Conservation (phyloP, 2,113 vertebrate species). For the Saimiri boliviensis region DNA sequence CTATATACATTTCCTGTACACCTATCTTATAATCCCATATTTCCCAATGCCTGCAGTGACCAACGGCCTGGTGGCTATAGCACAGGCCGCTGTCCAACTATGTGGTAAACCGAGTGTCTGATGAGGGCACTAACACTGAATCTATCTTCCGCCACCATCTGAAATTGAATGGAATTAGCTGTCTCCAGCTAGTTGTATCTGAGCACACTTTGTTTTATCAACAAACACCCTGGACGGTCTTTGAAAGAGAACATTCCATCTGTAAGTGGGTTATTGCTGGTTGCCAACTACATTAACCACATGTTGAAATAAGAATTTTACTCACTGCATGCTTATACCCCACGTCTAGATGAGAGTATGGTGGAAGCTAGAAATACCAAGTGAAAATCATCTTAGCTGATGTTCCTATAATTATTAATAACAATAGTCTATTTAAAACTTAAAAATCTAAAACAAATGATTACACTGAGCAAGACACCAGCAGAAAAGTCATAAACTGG, state of each 20-base stretch:
- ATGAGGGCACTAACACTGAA: not conserved
- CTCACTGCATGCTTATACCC: not conserved
- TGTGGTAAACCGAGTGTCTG: not conserved
- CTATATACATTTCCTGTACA: not conserved
- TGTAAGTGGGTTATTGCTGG: not conserved
- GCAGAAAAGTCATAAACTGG: not conserved
- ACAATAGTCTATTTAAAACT: not conserved
- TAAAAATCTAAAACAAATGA: not conserved
- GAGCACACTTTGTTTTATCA: not conserved
- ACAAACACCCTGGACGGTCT: not conserved
- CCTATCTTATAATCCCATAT: not conserved
- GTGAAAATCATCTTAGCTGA: not conserved
- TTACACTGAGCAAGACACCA: not conserved
- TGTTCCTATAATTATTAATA: not conserved
- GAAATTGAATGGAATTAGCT: not conserved
- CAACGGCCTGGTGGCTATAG: not conserved
- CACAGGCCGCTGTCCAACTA: not conserved
- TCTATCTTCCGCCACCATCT: not conserved
- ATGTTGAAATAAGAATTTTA: not conserved
- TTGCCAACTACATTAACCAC: not conserved
- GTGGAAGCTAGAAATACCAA: not conserved
- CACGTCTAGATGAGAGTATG: not conserved
- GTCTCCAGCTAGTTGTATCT: not conserved
- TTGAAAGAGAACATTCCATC: not conserved
- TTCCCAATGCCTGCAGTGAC: not conserved